Evolutionary conservation across 1,140 invertebrate species (phyloP).

Genomic region (Yoshiicerus persimilis): DNA sequence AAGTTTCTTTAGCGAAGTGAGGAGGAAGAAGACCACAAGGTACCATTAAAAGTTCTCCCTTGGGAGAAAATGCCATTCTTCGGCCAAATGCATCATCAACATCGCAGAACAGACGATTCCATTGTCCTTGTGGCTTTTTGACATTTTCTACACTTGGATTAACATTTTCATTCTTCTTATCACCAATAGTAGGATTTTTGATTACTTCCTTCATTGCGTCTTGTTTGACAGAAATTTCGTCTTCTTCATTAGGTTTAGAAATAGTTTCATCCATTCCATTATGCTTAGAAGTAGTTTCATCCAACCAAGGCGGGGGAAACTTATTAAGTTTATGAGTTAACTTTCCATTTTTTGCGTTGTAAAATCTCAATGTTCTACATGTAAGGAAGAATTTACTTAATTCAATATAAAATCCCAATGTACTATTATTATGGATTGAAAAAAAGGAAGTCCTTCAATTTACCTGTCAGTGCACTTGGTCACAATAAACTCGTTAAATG

Average conservation of each 20-base stretch:
- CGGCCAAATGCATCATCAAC: constrained; percentile 89
- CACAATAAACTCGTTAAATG: constrained; percentile 74
- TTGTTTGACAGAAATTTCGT: neutral
- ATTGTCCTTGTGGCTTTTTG: neutral
- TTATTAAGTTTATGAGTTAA: constrained; percentile 21
- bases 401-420: no score
- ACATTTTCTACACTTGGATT: neutral
- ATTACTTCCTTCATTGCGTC: neutral
- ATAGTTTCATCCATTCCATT: neutral
- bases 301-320: constrained; percentile 20
- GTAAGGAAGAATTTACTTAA: neutral
- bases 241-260: neutral
- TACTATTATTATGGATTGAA: no score
- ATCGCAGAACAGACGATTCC: constrained; percentile 65
- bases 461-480: constrained; percentile 80
- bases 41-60: constrained; percentile 82
- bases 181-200: neutral
- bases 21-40: constrained; percentile 71
- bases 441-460: no score
- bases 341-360: constrained; percentile 47
- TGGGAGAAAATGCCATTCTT: constrained; percentile 81
- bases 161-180: neutral
- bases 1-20: neutral
- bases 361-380: constrained; percentile 48
- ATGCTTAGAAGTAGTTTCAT: neutral